Evolutionary conservation across 1,140 invertebrate species (phyloP).

Genomic region (Tetragonula clypearis): DNA sequence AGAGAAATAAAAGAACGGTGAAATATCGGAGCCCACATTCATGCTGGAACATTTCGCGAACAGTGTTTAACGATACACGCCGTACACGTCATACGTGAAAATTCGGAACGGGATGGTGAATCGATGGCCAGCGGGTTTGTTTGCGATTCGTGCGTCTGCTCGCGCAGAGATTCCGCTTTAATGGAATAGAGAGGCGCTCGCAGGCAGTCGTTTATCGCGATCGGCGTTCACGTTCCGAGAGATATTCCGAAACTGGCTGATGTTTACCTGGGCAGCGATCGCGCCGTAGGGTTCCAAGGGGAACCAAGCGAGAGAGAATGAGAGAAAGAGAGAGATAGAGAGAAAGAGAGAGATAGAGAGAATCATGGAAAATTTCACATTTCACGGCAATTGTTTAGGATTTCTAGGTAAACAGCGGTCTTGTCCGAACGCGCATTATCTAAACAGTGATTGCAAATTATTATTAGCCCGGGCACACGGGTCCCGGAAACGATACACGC

Average conservation of each 20-base stretch:
- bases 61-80: background rate
- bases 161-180: constrained; percentile 20
- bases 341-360: background rate
- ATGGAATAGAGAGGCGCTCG: constrained; percentile 7
- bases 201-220: constrained; percentile 21
- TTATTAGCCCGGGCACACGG: constrained; percentile 9
- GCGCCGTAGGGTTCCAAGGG: too few relatives aligned
- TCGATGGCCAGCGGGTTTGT: constrained; percentile 8
- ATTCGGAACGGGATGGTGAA: constrained; percentile 2
- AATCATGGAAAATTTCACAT: background rate
- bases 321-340: background rate
- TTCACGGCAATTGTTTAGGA: constrained; percentile 6
- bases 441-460: constrained; percentile 43
- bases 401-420: background rate
- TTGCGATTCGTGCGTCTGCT: constrained; percentile 13
- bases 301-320: too few relatives aligned
- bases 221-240: background rate
- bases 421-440: background rate
- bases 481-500: background rate
- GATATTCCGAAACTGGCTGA: background rate
- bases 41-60: background rate
- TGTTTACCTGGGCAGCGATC: constrained; percentile 11
- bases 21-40: background rate
- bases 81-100: background rate
- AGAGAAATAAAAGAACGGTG: too few relatives aligned